phyloP scores from a whole-genome alignment of 2,797 vertebrate species.

The Xyrichtys novacula region DNA sequence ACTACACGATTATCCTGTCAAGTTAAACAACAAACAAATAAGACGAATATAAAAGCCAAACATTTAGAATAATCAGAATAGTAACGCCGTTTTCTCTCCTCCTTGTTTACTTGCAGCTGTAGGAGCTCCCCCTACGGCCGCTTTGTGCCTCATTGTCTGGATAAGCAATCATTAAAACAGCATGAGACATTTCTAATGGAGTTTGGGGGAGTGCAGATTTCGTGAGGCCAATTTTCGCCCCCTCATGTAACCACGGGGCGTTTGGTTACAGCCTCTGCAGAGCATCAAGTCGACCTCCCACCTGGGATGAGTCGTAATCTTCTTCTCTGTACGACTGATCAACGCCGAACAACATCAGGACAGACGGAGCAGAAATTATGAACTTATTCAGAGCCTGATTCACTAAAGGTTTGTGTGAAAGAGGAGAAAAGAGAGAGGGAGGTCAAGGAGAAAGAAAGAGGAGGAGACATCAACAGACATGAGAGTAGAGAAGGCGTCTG shows the following conservation, averaged over 20 bases:
- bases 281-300: conserved; percentile 6
- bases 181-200: conserved; percentile 62
- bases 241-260: conserved; percentile 44
- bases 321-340: conserved; percentile 44
- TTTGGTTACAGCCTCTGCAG: conserved; percentile 47
- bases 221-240: conserved; percentile 53
- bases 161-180: conserved; percentile 64
- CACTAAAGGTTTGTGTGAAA: too few species aligned
- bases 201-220: conserved; percentile 36
- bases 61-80: too few species aligned
- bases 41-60: conserved; percentile 41
- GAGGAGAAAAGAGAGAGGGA: neutral
- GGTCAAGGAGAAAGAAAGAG: neutral
- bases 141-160: conserved; percentile 56
- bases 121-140: conserved; percentile 40
- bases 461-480: neutral
- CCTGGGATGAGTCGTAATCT: neutral
- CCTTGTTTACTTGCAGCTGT: conserved; percentile 36
- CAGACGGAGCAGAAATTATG: conserved; percentile 27
- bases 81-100: conserved; percentile 11
- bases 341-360: conserved; percentile 22
- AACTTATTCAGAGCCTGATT: too few species aligned
- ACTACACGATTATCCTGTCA: too few species aligned
- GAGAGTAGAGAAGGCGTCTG: neutral
- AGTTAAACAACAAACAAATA: conserved; percentile 26